Evolutionary conservation across 2,888 invertebrate species (phyloP), one percentile per base, ranked within the genome.

Genomic region (Lysandra bellargus): DNA sequence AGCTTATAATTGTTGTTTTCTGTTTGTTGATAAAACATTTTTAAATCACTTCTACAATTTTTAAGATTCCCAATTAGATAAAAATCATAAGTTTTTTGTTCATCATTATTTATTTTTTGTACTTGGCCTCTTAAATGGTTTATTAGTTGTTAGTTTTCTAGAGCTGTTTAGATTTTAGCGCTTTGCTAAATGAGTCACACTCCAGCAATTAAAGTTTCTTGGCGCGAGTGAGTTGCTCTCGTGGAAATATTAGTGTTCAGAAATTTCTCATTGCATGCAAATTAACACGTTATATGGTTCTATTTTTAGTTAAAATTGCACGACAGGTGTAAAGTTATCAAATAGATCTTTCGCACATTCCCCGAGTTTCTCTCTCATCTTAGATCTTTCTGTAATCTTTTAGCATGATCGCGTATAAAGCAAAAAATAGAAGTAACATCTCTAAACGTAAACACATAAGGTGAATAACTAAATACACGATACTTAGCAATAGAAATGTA

Each of bases 181-280:
- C 33, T 57, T 30, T 76, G 33, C 30, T 76, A 33, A 57, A 76
- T 76, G 76, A 76, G 30, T 76, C 76, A 76, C 76, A 33, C 76
- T 76, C 30, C 14, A 49, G 75, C 49, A 75, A 49, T 76, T 53
- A 53, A 33, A 33, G 17, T 49, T 75, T 75, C 53, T 76, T 76
- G 37, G 57, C 76, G 49, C 57, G 76, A 76, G 76, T 76, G 49
- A 23, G 17, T 53, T 57, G 76, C 17, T 76, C 30, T 53, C 33
- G 76, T 76, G 76, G 53, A 57, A 76, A 49, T 49, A 75, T 75
- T 75, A 75, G 44, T 76, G 76, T 57, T 53, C 49, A 33, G 49
- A 76, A 76, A 76, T 76, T 23, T 76, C 49, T 76, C 57, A 76
- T 76, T 76, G 76, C 76, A 76, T 76, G 30, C 57, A 76, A 53